phyloP scores from a whole-genome alignment of 1,140 invertebrate genomes.

The Mizuhopecten yessoensis region DNA sequence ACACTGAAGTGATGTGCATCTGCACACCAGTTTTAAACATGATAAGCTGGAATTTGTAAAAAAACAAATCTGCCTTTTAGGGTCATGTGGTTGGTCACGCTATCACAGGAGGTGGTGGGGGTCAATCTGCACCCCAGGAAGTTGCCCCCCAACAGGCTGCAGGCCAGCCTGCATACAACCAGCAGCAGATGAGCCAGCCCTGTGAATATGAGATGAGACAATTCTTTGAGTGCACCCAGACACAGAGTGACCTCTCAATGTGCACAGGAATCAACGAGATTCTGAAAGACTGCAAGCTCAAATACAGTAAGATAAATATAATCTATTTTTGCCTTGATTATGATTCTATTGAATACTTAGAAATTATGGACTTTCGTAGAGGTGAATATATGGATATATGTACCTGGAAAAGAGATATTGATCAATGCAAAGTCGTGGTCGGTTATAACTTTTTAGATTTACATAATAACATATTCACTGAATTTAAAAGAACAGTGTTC shows the following conservation, averaged over 20 bases:
- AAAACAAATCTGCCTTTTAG: conserved; percentile 58
- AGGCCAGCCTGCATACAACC: conserved; percentile 62
- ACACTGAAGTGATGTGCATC: no score
- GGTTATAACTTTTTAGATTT: no score
- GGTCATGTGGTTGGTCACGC: conserved; percentile 81
- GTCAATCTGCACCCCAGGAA: conserved; percentile 63
- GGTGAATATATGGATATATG: no score
- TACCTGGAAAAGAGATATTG: no score
- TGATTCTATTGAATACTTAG: no score
- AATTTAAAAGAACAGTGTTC: no score
- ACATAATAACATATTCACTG: no score
- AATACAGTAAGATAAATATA: conserved; percentile 76
- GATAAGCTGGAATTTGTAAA: no score
- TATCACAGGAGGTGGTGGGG: conserved; percentile 76
- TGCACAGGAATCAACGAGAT: conserved; percentile 83
- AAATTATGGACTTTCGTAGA: no score
- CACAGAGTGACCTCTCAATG: conserved; percentile 79
- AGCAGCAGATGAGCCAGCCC: conserved; percentile 73
- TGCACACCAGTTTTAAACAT: no score
- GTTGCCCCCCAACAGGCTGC: conserved; percentile 59
- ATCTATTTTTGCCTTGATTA: no score
- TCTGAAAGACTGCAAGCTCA: conserved; percentile 80
- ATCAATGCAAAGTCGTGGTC: no score
- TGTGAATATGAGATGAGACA: conserved; percentile 83
- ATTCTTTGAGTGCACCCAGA: conserved; percentile 83